A percentile compares a stretch with the other conserved stretches of the same genome.
Conservation (phyloP, 1,140 invertebrate genomes). For the Calycopis cecrops region DNA sequence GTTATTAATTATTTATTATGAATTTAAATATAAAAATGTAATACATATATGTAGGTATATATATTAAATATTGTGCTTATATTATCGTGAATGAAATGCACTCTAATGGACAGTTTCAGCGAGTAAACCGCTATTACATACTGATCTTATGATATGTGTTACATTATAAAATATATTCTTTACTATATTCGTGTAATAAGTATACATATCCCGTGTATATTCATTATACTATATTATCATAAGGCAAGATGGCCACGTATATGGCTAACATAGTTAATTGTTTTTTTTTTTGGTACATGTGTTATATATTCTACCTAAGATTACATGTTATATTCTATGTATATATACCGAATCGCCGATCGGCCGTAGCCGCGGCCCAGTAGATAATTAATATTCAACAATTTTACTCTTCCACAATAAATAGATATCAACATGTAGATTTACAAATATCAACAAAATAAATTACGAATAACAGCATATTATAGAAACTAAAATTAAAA, state of each 20-base stretch:
- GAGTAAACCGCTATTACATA: slow-evolving; percentile 19
- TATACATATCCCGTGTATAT: slow-evolving; percentile 38
- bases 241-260: slow-evolving; percentile 69
- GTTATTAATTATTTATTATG: slow-evolving; percentile 67
- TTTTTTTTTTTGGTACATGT: slow-evolving; percentile 57
- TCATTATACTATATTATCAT: slow-evolving; percentile 20
- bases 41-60: slow-evolving; percentile 48
- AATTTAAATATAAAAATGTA: slow-evolving; percentile 50
- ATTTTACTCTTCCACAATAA: slow-evolving; percentile 72
- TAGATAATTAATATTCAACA: slow-evolving; percentile 63
- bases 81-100: slow-evolving; percentile 70
- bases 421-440: slow-evolving; percentile 74
- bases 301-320: slow-evolving; percentile 60
- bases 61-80: slow-evolving; percentile 56
- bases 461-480: slow-evolving; percentile 74
- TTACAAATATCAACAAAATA: slow-evolving; percentile 75
- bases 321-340: slow-evolving; percentile 30
- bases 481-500: slow-evolving; percentile 59
- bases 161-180: slow-evolving; percentile 31
- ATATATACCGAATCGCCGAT: slow-evolving; percentile 32
- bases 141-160: slow-evolving; percentile 33
- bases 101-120: slow-evolving; percentile 59
- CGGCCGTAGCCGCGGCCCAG: slow-evolving; percentile 23
- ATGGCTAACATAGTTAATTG: slow-evolving; percentile 53
- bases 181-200: slow-evolving; percentile 16